Evolutionary conservation across 2,888 invertebrate genomes (phyloP), one percentile per base, ranked within the genome.

Genomic region (Drosophila incognita): DNA sequence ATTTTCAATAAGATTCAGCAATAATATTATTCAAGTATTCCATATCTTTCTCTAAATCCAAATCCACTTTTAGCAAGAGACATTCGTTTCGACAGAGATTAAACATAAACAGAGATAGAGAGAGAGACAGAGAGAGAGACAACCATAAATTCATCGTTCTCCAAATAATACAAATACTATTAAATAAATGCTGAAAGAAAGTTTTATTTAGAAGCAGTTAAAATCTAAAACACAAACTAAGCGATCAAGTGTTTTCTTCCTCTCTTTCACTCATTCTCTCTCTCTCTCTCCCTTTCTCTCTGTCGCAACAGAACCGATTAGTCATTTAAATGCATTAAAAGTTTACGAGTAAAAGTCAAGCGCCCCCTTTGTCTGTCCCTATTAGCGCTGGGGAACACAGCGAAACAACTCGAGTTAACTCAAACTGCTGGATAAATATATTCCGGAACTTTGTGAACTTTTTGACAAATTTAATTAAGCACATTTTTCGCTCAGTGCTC

Each of bases 401-500:
- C 18, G 13, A 27, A 21, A 31, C 8, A 18, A 61, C 18, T 54
- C 33, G 33, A 33, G 27, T 24, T 35, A 33, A 35, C 35, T 35
- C 24, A 10, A n/a, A 35, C 7, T 33, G 33, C 4, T 13, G 33
- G 21, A 21, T 35, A 35, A 49, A 58, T 15, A 33, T n/a, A 60
- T 70, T 70, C 27, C 3, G 33, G 6, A 29, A 52, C 42, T 48
- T 40, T 15, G 15, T 11, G 38, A 69, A 48, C 31, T 59, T 59
- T 51, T 11, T 21, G 21, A 27, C 27, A 46, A 61, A 36, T 35
- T 49, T 49, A 68, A 74, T 75, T 64, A 51, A 31, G 13, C 13
- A 13, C 42, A 35, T 53, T 65, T 87, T 85, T 88, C 58, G 76
- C 56, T 57, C 57, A 74, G 87, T 90, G 87, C 58, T 56, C 38